Base-by-base conservation (phyloP, 1,140 invertebrate genomes). In the Drosophila equinoxialis region DNA sequence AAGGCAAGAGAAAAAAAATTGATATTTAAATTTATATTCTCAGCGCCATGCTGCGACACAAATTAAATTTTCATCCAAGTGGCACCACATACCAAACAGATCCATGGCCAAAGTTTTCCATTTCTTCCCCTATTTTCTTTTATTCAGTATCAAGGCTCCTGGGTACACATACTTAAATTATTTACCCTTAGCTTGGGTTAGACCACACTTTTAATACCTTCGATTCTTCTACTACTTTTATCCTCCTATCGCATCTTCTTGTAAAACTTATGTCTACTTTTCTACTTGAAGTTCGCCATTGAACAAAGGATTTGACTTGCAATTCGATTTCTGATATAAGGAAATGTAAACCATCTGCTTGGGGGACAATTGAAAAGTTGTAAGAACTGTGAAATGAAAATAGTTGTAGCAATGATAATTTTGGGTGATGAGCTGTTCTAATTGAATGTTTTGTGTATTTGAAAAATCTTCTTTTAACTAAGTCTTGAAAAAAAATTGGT, bases 161-260 rank as follows among this genome's bases (percentile, higher is more conserved):
- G 26, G 35, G 79, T 55, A 86, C 67, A 85, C 78, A 71, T 74
- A 79, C 82, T 86, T 81, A 81, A 85, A 75, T 78, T 85, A 81
- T 81, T 85, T 85, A 71, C 81, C 45, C 60, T 74, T 71, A 74
- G 68, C 70, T 74, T 77, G 39, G 39, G 8, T 7, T 57, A 48
- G 48, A 51, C 45, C 61, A 76, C 81, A 59, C 45, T 79, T 79
- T 83, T 72, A 72, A 80, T 80, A 58, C 57, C 35, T 61, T 66
- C 51, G 60, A 39, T 62, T 65, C 35, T 60, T 48, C 39, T 62
- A 39, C 55, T 68, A 14, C 14, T 48, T 42, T 13, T 37, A 26
- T 62, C 42, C 67, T 54, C 69, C 45, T 54, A 42, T 55, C 35
- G n/a, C 51, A 42, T 54, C 69, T 39, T 57, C 35, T 42, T 42